A percentile compares a stretch with the other conserved stretches of the same genome.
These are phyloP conservation scores for Accipiter cooperii DNA, from an alignment of 2,113 vertebrate genomes.

Conservation along the genomic window DNA sequence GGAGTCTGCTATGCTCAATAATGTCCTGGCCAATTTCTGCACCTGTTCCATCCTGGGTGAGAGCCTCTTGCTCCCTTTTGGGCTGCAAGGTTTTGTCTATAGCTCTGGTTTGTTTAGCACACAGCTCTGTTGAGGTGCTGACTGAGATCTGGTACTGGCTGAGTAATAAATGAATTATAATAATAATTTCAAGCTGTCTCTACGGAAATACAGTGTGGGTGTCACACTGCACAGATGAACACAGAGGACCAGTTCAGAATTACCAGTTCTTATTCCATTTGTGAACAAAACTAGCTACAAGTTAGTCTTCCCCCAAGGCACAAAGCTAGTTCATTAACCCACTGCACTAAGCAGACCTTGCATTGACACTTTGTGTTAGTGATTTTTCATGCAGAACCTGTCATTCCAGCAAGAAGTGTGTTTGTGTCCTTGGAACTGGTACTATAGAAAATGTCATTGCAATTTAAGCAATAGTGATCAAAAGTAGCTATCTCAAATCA, in stretches of 20 bases:
- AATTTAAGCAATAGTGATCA: slow-evolving; percentile 57
- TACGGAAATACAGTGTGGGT: background rate
- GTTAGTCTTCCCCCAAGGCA: background rate
- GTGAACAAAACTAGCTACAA: background rate
- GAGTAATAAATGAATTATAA: background rate
- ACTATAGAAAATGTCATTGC: slow-evolving; percentile 35
- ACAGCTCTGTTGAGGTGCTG: background rate
- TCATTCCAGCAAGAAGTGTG: background rate
- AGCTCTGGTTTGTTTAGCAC: background rate
- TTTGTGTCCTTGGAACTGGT: slow-evolving; percentile 32
- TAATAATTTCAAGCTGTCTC: background rate
- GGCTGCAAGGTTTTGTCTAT: background rate
- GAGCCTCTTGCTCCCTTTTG: background rate
- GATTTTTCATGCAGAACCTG: slow-evolving; percentile 1
- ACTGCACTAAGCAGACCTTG: background rate
- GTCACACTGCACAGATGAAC: background rate
- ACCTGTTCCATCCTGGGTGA: background rate
- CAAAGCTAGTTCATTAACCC: background rate
- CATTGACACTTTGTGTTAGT: background rate
- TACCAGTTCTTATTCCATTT: background rate
- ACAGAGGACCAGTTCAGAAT: background rate
- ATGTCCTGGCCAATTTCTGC: background rate
- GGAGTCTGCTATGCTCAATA: background rate
- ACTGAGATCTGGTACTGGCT: background rate
- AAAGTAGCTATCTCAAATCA: slow-evolving; percentile 43